Evolutionary conservation across 2,888 invertebrate genomes (phyloP), one percentile per base, ranked within the genome.

Genomic region (Lomographa bimaculata): DNA sequence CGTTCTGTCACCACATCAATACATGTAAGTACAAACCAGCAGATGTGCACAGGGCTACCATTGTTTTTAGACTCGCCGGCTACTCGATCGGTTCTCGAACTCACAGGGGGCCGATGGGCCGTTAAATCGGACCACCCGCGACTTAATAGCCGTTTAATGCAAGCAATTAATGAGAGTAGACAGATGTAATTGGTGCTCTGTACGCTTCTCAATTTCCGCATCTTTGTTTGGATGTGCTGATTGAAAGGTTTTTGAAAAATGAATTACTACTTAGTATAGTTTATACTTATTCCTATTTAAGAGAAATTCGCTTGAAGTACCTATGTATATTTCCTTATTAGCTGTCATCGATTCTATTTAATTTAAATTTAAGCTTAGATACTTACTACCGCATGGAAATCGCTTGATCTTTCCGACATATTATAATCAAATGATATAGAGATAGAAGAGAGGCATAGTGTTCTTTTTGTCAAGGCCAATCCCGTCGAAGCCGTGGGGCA

Each of bases 121-220:
- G 54, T 74, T 59, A 69, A 68, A 67, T 55, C 48, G 50, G 76
- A 72, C 75, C 76, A 75, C 76, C 72, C 68, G 46, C 48, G 39
- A 37, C 23, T 56, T 40, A 33, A 45, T 25, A 8, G 33, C 38
- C 33, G 38, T 44, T 44, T 38, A 29, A 43, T 37, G 42, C 32
- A 37, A 28, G 34, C 39, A 30, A 39, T 39, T 39, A 44, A 44
- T 44, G 34, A 10, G 14, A 43, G 43, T 43, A 33, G 36, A 36
- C 42, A 42, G 43, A 33, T 33, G 37, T 27, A 37, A 30, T 38
- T 29, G 34, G 38, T 44, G 38, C 36, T 28, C 32, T 29, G 28
- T 28, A 28, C 21, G 33, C 23, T 33, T 39, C 36, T 38, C 39
- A 14, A 19, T 35, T 23, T 43, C 32, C 32, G 32, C 27, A 19